Base-by-base conservation (phyloP, 2,797 vertebrate species). In the Danio albolineatus region DNA sequence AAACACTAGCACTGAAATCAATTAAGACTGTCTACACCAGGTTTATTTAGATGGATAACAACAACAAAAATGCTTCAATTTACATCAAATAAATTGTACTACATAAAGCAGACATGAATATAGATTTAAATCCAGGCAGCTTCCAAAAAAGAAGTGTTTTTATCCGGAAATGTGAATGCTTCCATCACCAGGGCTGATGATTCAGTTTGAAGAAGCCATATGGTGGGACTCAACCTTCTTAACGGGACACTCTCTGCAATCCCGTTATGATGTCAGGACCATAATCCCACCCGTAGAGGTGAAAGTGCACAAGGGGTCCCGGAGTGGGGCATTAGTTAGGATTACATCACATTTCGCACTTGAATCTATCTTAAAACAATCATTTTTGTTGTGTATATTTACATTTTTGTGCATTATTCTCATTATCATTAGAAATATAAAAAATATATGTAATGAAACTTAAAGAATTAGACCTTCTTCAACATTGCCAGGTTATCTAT, bases 201-300 rank as follows among this genome's bases (percentile, higher is more conserved):
- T 12, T 6, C 56, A 74, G 78, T 75, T 72, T 14, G 19, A 81
- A 38, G 39, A 80, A 90, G 82, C 54, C 82, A 77, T 85, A 86
- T 80, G 85, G 39, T 56, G 41, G 77, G 76, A 81, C 81, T 78
- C 84, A 90, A 91, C 84, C 89, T 83, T 81, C 86, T 92, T 90
- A 89, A 54, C 28, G 7, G 39, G 17, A 73, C 70, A 76, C 78
- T 60, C 21, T 61, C 59, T 66, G 17, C 85, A 91, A 90, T 89
- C 88, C 75, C 49, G 79, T 84, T 53, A 82, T 86, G 75, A 89
- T 87, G 86, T 89, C 86, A 51, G 49, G 2, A 17, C 13, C 19
- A 19, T 89, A 86, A 87, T 86, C 86, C 86, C 19, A 66, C 84
- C 28, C 78, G 78, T 87, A 89, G 61, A 78, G 83, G 84, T 80